Evolutionary conservation across 2,888 invertebrate species (phyloP), one percentile per base, ranked within the genome.

Genomic region (Yponomeuta plumbellus): DNA sequence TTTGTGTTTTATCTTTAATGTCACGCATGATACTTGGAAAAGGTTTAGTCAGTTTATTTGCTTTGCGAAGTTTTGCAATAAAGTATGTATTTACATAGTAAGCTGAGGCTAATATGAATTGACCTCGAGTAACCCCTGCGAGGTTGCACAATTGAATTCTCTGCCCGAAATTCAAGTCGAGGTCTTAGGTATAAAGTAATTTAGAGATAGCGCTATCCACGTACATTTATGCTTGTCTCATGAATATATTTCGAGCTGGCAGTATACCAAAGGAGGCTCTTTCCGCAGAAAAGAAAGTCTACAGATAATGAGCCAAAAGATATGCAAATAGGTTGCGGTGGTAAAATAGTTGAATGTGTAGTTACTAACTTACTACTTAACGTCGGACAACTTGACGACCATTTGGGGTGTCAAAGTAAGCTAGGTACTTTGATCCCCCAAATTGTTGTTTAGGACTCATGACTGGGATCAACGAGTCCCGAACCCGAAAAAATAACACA

Each of bases 1-100:
- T 85, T 84, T 80, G 82, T 83, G 85, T 85, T 84, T 84, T 83
- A 79, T 83, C 83, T 84, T 81, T 69, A 79, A 78, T 84, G 81
- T 85, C 81, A 83, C 80, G 81, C 77, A 77, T 77, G 80, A 80
- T 90, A 85, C 89, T 81, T 78, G 80, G 90, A 89, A 90, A 77
- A 78, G 79, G 84, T 86, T 88, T 87, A 87, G 83, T 89, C 88
- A 89, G 80, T 75, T 77, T 78, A 82, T 81, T 79, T 76, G 73
- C 75, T 72, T n/a, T 52, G 56, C 66, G 66, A 68, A 66, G 68
- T 68, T 63, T 44, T 63, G 63, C 63, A 63, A 63, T 63, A 44
- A 40, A 40, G 44, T 52, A 17, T 52, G 44, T 13, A 52, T 52
- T 52, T 52, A 52, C 44, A 52, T 52, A 52, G 44, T 52, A 52